Evolutionary conservation across 1,140 invertebrate genomes (phyloP).

Genomic region (Chironomus striatipennis): DNA sequence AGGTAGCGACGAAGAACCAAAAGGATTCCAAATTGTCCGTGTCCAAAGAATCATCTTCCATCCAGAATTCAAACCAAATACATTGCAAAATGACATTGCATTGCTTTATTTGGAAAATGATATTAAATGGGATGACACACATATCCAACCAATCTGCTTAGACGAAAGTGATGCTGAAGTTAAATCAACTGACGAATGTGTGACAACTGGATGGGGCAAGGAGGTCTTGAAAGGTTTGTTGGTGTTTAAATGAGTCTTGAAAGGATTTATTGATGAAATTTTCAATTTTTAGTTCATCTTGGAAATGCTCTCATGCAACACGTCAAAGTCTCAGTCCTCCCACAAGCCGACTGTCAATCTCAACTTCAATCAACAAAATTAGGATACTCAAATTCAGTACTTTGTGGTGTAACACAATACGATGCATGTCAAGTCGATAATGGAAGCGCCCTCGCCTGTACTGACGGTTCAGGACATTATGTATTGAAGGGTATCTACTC

Average conservation of each 20-base stretch:
- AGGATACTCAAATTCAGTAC: constrained; percentile 40
- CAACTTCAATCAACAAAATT: constrained; percentile 36
- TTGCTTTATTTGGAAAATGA: constrained; percentile 55
- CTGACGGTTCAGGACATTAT: constrained; percentile 55
- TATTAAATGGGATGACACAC: constrained; percentile 49
- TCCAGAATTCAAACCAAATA: constrained; percentile 56
- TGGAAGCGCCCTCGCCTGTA: constrained; percentile 68
- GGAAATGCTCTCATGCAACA: constrained; percentile 65
- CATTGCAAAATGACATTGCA: constrained; percentile 60
- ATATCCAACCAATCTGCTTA: constrained; percentile 68
- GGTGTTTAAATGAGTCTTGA: constrained; percentile 22
- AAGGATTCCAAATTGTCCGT: constrained; percentile 65
- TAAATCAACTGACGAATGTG: constrained; percentile 49
- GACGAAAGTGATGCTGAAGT: constrained; percentile 40
- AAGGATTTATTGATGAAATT: no score
- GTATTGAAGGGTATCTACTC: constrained; percentile 65
- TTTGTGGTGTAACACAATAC: constrained; percentile 44
- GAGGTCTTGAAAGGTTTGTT: constrained; percentile 61
- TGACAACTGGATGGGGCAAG: constrained; percentile 76
- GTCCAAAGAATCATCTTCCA: constrained; percentile 61
- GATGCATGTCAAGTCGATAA: constrained; percentile 59
- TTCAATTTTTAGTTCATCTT: constrained; percentile 49
- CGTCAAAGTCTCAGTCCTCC: constrained; percentile 55
- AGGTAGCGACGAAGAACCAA: constrained; percentile 67
- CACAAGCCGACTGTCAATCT: constrained; percentile 49